phyloP scores from a whole-genome alignment of 1,140 invertebrate genomes.

The Caerostris darwini region DNA sequence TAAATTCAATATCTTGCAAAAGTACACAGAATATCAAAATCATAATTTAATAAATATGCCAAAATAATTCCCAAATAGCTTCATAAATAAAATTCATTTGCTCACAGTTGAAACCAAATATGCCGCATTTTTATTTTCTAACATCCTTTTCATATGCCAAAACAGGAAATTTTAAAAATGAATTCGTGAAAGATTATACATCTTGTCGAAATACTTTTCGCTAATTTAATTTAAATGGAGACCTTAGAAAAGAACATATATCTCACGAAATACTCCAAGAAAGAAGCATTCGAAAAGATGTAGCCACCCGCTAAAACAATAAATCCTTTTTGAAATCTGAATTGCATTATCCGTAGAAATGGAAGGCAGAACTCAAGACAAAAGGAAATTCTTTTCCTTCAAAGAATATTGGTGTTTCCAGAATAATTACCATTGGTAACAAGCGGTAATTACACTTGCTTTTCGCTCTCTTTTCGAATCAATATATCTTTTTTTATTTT shows the following conservation, averaged over 20 bases:
- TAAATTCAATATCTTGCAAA: too few species aligned
- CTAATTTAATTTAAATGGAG: constrained; percentile 13
- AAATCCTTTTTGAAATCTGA: constrained; percentile 10
- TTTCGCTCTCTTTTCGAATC: constrained; percentile 22
- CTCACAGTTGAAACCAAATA: too few species aligned
- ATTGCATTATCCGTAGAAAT: constrained; percentile 13
- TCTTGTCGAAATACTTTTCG: not conserved
- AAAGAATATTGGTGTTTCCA: constrained; percentile 44
- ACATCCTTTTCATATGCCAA: too few species aligned
- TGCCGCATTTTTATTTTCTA: too few species aligned
- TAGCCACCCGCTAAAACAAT: not conserved
- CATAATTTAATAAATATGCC: too few species aligned
- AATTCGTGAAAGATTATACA: not conserved
- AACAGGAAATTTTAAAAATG: not conserved
- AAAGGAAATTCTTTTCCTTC: not conserved
- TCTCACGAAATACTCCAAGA: not conserved
- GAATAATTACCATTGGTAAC: constrained; percentile 55
- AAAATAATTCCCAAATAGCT: too few species aligned
- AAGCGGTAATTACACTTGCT: constrained; percentile 44
- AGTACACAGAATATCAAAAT: too few species aligned
- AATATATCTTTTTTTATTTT: not conserved
- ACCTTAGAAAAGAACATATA: not conserved
- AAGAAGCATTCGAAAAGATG: not conserved
- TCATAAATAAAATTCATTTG: too few species aligned
- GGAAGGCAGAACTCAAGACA: not conserved